Percentiles rank a stretch among this genome's conserved stretches.
These are phyloP conservation scores for Ligdia adustata DNA, from an alignment of 2,888 invertebrate genomes.

Conservation along the genomic window DNA sequence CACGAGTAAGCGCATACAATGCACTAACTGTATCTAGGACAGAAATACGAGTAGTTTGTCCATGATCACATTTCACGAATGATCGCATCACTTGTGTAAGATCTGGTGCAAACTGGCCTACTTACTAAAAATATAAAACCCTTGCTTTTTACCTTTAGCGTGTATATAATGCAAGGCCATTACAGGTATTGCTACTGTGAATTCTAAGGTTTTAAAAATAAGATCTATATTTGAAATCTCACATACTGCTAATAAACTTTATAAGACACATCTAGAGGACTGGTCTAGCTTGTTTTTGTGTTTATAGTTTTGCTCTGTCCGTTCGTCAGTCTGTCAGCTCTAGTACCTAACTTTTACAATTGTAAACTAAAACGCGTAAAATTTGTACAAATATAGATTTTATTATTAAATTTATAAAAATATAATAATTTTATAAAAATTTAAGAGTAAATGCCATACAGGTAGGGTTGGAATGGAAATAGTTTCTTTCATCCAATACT, in stretches of 20 bases:
- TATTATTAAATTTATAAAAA: no score
- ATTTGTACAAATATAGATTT: no score
- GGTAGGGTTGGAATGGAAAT: no score
- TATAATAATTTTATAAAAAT: no score
- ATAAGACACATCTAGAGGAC: constrained; percentile 38
- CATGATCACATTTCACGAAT: constrained; percentile 52
- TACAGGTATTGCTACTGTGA: constrained; percentile 12
- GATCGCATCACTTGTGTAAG: constrained; percentile 51
- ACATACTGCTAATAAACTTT: constrained; percentile 8
- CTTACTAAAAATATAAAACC: constrained; percentile 53
- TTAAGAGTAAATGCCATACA: no score
- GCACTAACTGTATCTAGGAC: constrained; percentile 44
- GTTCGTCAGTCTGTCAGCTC: no score
- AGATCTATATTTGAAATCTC: constrained; percentile 30
- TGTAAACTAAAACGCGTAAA: no score
- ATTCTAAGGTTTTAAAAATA: constrained; percentile 20
- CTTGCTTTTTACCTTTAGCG: constrained; percentile 27
- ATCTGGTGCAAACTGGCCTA: constrained; percentile 56
- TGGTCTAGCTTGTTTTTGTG: constrained; percentile 41
- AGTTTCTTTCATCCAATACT: no score
- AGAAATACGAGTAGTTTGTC: constrained; percentile 53
- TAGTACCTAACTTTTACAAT: no score
- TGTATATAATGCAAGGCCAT: constrained; percentile 21
- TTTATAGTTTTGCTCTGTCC: no score
- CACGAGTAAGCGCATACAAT: constrained; percentile 26